Percentiles rank a stretch among this genome's conserved stretches.
Evolutionary conservation across 2,113 vertebrate species (phyloP).

Genomic region (Paramisgurnus dabryanus): DNA sequence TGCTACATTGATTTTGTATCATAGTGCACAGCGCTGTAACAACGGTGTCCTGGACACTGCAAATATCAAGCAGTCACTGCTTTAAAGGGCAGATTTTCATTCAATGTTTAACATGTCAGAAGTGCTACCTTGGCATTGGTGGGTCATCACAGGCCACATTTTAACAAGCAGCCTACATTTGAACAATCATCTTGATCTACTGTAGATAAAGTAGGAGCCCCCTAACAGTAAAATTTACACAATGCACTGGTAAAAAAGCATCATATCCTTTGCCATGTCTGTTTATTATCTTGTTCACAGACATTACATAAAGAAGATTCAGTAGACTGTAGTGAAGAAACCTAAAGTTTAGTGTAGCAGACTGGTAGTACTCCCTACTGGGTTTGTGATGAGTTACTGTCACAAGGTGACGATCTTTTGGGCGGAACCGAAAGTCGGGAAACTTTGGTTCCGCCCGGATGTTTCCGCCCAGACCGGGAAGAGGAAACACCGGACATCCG

Average conservation of each 20-base stretch:
- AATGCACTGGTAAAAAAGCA: neutral
- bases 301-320: neutral
- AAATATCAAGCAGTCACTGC: slow-evolving; percentile 69
- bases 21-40: slow-evolving; percentile 48
- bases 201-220: neutral
- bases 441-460: no score
- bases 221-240: neutral
- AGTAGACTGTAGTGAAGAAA: no score
- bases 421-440: no score
- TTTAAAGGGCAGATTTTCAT: slow-evolving; percentile 67
- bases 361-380: no score
- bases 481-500: no score
- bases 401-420: no score
- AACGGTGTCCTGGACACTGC: slow-evolving; percentile 63
- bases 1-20: slow-evolving; percentile 63
- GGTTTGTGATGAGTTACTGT: no score
- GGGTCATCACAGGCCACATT: slow-evolving; percentile 1
- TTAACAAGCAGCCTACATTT: no score
- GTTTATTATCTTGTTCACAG: neutral
- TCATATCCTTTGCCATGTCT: neutral
- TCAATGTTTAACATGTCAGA: slow-evolving; percentile 66
- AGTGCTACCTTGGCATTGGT: slow-evolving; percentile 55
- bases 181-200: no score
- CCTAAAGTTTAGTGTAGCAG: no score
- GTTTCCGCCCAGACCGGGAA: no score